Conservation (phyloP, 2,888 invertebrate species). For the Beris chalybata region DNA sequence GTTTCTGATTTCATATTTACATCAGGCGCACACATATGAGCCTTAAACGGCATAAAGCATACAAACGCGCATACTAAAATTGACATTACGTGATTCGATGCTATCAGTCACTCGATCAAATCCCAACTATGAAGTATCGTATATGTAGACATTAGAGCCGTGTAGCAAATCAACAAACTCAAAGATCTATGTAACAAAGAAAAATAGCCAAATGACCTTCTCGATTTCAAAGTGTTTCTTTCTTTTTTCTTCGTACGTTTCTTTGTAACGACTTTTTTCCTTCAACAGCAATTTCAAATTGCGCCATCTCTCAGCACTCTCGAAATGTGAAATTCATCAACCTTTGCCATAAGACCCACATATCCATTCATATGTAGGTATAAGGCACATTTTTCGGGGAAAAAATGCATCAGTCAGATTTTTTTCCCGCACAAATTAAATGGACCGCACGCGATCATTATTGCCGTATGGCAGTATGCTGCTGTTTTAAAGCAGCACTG, state of each 20-base stretch:
- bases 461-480: too few relatives aligned
- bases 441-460: too few relatives aligned
- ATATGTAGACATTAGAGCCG: neutral
- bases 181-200: slow-evolving; percentile 5
- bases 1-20: slow-evolving; percentile 33
- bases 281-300: neutral
- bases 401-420: too few relatives aligned
- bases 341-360: too few relatives aligned
- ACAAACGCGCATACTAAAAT: slow-evolving; percentile 36
- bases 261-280: neutral
- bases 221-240: slow-evolving; percentile 33
- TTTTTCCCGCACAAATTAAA: too few relatives aligned
- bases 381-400: too few relatives aligned
- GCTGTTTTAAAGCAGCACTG: too few relatives aligned
- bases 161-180: neutral
- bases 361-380: too few relatives aligned
- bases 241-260: neutral
- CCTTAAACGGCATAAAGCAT: slow-evolving; percentile 28
- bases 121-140: too few relatives aligned
- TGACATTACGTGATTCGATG: slow-evolving; percentile 40
- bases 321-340: too few relatives aligned
- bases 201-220: slow-evolving; percentile 37
- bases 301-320: too few relatives aligned
- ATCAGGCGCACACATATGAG: slow-evolving; percentile 24
- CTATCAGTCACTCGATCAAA: slow-evolving; percentile 36